Evolutionary conservation across 1,140 invertebrate species (phyloP).

Genomic region (Stegodyphus dumicola): DNA sequence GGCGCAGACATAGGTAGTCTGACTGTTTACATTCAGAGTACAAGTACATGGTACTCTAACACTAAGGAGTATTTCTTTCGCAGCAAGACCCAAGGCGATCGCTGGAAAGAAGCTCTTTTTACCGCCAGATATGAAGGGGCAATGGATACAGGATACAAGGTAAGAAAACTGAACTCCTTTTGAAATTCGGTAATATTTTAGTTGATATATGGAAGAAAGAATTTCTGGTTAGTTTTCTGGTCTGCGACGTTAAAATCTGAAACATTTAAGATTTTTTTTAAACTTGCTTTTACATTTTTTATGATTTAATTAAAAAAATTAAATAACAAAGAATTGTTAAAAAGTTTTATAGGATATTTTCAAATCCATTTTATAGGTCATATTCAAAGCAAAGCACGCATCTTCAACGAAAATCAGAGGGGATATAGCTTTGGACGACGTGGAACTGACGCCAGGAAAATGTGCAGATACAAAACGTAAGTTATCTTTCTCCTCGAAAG

Average conservation of each 20-base stretch:
- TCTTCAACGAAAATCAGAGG: conserved; percentile 54
- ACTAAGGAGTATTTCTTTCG: conserved; percentile 7
- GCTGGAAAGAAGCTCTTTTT: conserved; percentile 53
- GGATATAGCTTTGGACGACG: conserved; percentile 69
- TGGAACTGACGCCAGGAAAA: conserved; percentile 64
- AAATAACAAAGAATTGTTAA: no score
- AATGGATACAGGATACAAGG: conserved; percentile 24
- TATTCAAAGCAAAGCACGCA: conserved; percentile 25
- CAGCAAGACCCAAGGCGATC: conserved; percentile 24
- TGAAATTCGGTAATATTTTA: no score
- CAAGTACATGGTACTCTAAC: neutral
- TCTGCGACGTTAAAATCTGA: no score
- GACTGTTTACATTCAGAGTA: conserved; percentile 16
- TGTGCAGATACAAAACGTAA: conserved; percentile 60
- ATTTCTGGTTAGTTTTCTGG: no score
- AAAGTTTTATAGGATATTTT: no score
- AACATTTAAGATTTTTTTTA: no score
- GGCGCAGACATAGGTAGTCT: conserved; percentile 55
- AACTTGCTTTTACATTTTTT: no score
- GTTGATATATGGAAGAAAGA: no score
- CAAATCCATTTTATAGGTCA: neutral
- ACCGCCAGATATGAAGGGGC: neutral
- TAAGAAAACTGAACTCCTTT: neutral
- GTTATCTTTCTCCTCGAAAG: neutral
- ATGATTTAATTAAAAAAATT: no score